phyloP scores from a whole-genome alignment of 2,888 invertebrate genomes.

The Horisme vitalbata region DNA sequence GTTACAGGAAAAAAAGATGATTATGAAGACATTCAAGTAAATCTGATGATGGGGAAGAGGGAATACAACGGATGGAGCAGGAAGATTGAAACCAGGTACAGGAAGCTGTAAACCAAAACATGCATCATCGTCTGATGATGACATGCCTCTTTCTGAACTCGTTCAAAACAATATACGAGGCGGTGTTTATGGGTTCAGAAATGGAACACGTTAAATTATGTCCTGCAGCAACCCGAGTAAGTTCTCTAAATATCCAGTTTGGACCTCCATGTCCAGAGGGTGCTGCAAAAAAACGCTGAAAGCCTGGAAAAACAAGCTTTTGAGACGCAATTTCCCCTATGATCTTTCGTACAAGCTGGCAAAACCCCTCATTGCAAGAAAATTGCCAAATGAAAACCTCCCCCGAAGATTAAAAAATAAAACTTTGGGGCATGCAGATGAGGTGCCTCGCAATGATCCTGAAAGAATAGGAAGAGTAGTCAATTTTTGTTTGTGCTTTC shows the following conservation, averaged over 20 bases:
- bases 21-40: no score
- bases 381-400: no score
- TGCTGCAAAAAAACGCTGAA: not conserved
- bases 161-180: not conserved
- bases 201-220: not conserved
- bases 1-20: no score
- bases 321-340: no score
- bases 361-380: no score
- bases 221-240: not conserved
- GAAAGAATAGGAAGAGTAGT: not conserved
- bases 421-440: not conserved
- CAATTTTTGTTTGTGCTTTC: constrained; percentile 1
- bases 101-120: not conserved
- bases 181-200: not conserved
- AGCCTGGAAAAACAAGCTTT: not conserved
- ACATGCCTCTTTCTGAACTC: not conserved
- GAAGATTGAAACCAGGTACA: not conserved
- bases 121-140: not conserved
- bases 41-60: not conserved
- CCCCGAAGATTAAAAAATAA: not conserved
- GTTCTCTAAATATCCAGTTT: no score
- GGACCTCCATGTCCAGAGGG: no score
- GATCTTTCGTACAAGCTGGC: no score
- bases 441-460: not conserved
- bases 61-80: not conserved